Evolutionary conservation across 2,888 invertebrate species (phyloP), one percentile per base, ranked within the genome.

Genomic region (Xanthorhoe spadicearia): DNA sequence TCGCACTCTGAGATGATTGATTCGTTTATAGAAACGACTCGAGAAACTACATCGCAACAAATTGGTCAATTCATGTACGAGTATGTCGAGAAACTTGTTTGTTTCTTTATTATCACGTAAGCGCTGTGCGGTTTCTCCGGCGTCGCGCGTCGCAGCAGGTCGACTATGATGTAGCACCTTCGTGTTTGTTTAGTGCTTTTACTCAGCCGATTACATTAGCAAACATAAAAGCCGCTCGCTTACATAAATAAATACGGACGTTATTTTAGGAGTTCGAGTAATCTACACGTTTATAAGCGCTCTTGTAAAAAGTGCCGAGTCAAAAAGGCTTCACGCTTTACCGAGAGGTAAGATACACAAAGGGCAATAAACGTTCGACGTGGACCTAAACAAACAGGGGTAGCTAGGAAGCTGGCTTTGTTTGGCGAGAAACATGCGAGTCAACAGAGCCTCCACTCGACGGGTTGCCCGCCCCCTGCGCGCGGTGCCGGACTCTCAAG

Each of bases 381-480:
- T 84, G 88, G 90, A 85, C 92, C 92, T 92, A 92, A 92, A 91
- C 87, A 92, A 92, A 92, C 92, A 92, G 82, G 92, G 90, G 92
- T 91, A 91, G 92, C 91, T 90, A 89, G 92, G 92, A 91, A 93
- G 92, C 92, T 86, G 90, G 89, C 82, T 86, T 87, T 92, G 90
- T 92, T 92, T 92, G 90, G 79, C 83, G 86, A 93, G 92, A 88
- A 90, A 89, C 91, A 90, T 87, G 82, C 86, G 86, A 88, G 91
- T 90, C 88, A 92, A 91, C 87, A 91, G 75, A 82, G 78, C 80
- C 76, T 77, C 79, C 79, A 77, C 78, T 75, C 75, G 70, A 68
- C 76, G 72, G 74, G 74, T 76, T 76, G 71, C 75, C 71, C 68
- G 65, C 72, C 74, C 73, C 73, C 72, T 76, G 76, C 74, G 79